Evolutionary conservation across 1,140 invertebrate genomes (phyloP).

Genomic region (Brachionus sp.): DNA sequence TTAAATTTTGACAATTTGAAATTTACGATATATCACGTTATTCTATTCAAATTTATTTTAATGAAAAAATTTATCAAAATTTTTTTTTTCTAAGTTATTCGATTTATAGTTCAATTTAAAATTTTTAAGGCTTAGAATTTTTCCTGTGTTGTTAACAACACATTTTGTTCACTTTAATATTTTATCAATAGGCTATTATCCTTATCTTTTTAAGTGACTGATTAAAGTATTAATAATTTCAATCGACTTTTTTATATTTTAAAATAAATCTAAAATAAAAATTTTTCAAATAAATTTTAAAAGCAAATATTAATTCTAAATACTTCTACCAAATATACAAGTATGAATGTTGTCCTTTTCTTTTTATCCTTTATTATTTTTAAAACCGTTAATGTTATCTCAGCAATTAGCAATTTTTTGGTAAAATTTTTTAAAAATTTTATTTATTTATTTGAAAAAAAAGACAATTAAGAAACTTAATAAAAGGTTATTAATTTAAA

Average conservation of each 20-base stretch:
- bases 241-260: background rate
- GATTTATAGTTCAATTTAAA: background rate
- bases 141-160: background rate
- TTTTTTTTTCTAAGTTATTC: background rate
- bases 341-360: background rate
- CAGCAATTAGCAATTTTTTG: background rate
- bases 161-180: background rate
- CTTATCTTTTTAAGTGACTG: background rate
- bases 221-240: background rate
- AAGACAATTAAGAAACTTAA: background rate
- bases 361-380: background rate
- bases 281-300: background rate
- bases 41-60: background rate
- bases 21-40: background rate
- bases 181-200: background rate
- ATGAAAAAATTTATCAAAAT: background rate
- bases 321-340: background rate
- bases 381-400: background rate
- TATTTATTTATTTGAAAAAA: background rate
- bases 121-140: background rate
- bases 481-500: background rate
- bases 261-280: background rate
- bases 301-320: background rate
- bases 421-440: background rate
- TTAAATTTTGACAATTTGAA: background rate